These are phyloP conservation scores for Lasioglossum zephyrum DNA, from an alignment of 2,888 invertebrate genomes.

Conservation along the genomic window DNA sequence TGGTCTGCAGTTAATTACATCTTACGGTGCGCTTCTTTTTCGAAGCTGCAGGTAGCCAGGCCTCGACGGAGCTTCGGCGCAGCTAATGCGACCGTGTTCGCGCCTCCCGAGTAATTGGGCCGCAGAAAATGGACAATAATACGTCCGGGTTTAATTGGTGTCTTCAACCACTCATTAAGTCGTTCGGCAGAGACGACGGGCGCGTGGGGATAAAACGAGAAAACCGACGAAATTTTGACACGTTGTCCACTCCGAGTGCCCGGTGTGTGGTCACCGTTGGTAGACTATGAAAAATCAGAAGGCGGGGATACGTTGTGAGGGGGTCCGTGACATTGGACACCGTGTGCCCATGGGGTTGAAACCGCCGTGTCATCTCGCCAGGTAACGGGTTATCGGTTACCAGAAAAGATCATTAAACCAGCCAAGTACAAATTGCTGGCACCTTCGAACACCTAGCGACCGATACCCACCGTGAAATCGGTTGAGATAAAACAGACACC, in stretches of 20 bases:
- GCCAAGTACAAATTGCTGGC: conserved; percentile 43
- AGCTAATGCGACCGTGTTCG: conserved; percentile 50
- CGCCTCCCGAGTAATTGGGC: conserved; percentile 52
- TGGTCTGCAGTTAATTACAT: conserved; percentile 56
- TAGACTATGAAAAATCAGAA: conserved; percentile 20
- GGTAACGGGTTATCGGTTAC: conserved; percentile 51
- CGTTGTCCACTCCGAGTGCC: not conserved
- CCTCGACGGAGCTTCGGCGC: conserved; percentile 13
- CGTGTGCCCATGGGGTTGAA: conserved; percentile 44
- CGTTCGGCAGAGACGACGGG: not conserved
- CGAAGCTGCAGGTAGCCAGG: conserved; percentile 46
- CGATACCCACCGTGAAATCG: not conserved
- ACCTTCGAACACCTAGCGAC: not conserved
- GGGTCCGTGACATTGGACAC: conserved; percentile 53
- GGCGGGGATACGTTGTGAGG: not conserved
- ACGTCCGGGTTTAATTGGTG: conserved; percentile 37
- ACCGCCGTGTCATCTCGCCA: conserved; percentile 58
- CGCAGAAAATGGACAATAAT: conserved; percentile 45
- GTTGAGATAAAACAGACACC: not conserved
- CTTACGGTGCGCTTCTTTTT: conserved; percentile 48
- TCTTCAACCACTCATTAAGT: conserved; percentile 21
- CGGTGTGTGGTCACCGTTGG: not conserved
- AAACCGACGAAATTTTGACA: not conserved
- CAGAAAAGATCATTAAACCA: conserved; percentile 46
- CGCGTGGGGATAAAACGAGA: not conserved